Evolutionary conservation across 2,888 invertebrate species (phyloP).

Genomic region (Agonopterix alstromeriana): DNA sequence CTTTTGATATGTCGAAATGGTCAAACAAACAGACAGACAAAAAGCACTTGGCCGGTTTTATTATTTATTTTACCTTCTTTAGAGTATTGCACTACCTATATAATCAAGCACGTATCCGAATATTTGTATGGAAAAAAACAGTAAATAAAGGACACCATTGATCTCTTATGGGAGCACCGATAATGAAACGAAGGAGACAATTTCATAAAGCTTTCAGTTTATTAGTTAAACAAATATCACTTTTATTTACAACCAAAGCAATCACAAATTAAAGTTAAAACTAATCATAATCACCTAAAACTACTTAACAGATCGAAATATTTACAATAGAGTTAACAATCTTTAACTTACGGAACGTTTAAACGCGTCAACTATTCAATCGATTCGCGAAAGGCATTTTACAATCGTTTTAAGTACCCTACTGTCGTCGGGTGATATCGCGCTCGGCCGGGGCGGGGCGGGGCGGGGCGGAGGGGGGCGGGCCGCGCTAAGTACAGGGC

Average conservation of each 20-base stretch:
- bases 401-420: conserved; percentile 14
- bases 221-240: conserved; percentile 76
- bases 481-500: conserved; percentile 60
- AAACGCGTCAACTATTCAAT: conserved; percentile 22
- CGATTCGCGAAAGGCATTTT: conserved; percentile 23
- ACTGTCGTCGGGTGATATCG: conserved; percentile 27
- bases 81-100: too few species aligned
- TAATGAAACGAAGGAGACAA: conserved; percentile 4
- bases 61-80: too few species aligned
- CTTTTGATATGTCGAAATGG: too few species aligned
- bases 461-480: conserved; percentile 10
- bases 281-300: conserved; percentile 72
- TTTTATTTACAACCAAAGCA: conserved; percentile 76
- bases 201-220: conserved; percentile 65
- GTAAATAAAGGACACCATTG: too few species aligned
- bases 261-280: conserved; percentile 71
- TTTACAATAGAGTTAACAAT: conserved; percentile 73
- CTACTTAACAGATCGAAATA: conserved; percentile 75
- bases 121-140: too few species aligned
- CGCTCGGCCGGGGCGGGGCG: conserved; percentile 30
- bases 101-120: too few species aligned
- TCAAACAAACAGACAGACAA: too few species aligned
- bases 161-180: too few species aligned
- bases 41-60: too few species aligned
- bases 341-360: conserved; percentile 34